phyloP scores from a whole-genome alignment of 2,888 invertebrate species.

The Amitus sp. region DNA sequence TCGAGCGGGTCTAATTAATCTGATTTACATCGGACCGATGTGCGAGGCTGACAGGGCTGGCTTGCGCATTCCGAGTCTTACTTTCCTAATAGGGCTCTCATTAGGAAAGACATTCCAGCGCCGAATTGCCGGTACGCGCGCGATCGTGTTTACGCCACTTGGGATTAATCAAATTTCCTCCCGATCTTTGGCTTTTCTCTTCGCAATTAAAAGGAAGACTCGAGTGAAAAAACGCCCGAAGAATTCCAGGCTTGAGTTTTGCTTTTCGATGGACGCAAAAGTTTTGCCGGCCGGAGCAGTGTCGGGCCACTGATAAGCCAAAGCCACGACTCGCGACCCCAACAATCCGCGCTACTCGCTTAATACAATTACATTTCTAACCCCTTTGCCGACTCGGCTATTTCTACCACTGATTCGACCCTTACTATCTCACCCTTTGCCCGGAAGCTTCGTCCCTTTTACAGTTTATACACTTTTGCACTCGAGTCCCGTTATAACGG shows the following conservation, averaged over 20 bases:
- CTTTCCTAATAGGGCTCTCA: conserved; percentile 63
- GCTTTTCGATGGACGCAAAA: no score
- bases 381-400: conserved; percentile 54
- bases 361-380: conserved; percentile 65
- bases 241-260: no score
- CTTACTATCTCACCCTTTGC: conserved; percentile 29
- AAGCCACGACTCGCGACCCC: conserved; percentile 57
- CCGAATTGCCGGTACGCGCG: conserved; percentile 44
- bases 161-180: conserved; percentile 34
- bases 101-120: conserved; percentile 55
- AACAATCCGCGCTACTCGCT: conserved; percentile 47
- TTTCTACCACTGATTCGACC: conserved; percentile 30
- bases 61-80: conserved; percentile 51
- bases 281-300: conserved; percentile 60
- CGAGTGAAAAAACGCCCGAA: no score
- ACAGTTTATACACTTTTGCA: conserved; percentile 6
- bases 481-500: not conserved
- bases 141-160: conserved; percentile 44
- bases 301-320: conserved; percentile 63
- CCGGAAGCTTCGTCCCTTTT: conserved; percentile 11
- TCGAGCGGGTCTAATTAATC: conserved; percentile 57
- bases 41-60: conserved; percentile 46
- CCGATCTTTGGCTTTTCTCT: no score
- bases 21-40: conserved; percentile 58
- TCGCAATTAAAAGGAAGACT: no score